Evolutionary conservation across 2,797 vertebrate species (phyloP).

Genomic region (Caiman crocodilus): DNA sequence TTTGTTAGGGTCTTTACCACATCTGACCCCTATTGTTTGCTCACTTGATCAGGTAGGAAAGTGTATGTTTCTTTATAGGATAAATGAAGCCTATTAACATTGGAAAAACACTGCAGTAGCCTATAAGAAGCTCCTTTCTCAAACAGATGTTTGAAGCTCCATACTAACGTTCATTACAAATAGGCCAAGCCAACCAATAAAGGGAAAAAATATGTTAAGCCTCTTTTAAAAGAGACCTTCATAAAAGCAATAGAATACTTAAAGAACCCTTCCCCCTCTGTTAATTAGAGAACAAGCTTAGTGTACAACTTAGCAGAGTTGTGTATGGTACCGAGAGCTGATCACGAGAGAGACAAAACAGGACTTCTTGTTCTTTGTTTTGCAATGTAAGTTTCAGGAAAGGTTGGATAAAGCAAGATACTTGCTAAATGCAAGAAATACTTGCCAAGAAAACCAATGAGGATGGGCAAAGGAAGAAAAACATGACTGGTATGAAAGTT

Average conservation of each 20-base stretch:
- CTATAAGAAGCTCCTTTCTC: conserved; percentile 77
- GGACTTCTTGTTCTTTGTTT: conserved; percentile 33
- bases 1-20: conserved; percentile 88
- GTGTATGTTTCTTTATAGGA: conserved; percentile 82
- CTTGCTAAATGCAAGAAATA: background rate
- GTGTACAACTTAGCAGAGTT: conserved; percentile 42
- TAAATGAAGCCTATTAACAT: conserved; percentile 83
- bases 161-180: conserved; percentile 79
- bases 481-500: background rate
- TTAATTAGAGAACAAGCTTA: conserved; percentile 70
- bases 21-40: conserved; percentile 86
- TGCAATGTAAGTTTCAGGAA: conserved; percentile 12
- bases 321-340: conserved; percentile 31
- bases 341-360: conserved; percentile 20
- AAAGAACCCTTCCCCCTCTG: conserved; percentile 55
- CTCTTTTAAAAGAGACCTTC: conserved; percentile 74
- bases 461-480: conserved; percentile 39
- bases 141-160: conserved; percentile 82
- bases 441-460: conserved; percentile 28
- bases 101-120: conserved; percentile 77
- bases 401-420: background rate
- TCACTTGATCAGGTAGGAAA: conserved; percentile 87
- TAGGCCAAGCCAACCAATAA: conserved; percentile 76
- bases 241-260: conserved; percentile 70
- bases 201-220: conserved; percentile 71